Conservation (phyloP, 2,113 vertebrate genomes). For the Chroicocephalus ridibundus region DNA sequence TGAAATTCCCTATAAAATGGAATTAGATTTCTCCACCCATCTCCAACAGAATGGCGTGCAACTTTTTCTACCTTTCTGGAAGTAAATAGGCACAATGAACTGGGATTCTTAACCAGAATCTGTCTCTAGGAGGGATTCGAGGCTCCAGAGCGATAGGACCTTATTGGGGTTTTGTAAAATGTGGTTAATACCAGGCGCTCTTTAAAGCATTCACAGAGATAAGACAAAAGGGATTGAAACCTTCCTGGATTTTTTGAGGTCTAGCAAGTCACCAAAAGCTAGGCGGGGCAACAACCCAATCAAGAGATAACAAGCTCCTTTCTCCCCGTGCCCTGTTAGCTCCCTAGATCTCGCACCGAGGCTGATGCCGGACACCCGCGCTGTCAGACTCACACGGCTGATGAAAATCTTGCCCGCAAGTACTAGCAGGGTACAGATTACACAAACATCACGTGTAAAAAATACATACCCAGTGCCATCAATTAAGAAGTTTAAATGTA, state of each 20-base stretch:
- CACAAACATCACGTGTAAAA: accelerated
- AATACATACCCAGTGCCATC: not conserved
- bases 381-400: not conserved
- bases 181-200: not conserved
- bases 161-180: not conserved
- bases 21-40: not conserved
- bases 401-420: accelerated
- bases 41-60: not conserved
- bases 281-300: not conserved
- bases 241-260: not conserved
- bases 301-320: not conserved
- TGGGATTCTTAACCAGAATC: not conserved
- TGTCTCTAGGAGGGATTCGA: not conserved
- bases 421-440: not conserved
- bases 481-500: not conserved
- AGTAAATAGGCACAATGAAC: not conserved
- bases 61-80: not conserved
- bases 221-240: not conserved
- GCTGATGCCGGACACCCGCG: not conserved
- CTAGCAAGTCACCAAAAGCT: not conserved
- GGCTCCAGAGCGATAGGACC: not conserved
- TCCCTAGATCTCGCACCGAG: accelerated
- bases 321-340: not conserved
- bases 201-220: not conserved
- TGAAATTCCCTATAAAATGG: not conserved